Evolutionary conservation across 2,797 vertebrate genomes (phyloP).

Genomic region (Lepus oiostolus): DNA sequence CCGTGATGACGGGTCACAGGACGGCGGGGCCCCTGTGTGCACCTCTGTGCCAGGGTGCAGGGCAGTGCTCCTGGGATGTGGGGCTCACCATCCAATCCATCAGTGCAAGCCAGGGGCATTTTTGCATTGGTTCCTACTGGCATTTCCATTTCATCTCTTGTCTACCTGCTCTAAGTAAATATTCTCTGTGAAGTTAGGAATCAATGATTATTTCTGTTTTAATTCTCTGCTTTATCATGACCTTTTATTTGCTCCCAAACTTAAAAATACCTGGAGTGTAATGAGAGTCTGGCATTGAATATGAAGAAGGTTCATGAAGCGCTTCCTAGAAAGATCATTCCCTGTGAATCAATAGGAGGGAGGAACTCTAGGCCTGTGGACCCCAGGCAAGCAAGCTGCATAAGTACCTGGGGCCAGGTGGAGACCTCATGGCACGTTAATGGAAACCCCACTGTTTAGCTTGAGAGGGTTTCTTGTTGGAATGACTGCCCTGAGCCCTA

Average conservation of each 20-base stretch:
- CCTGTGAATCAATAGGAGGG: not conserved
- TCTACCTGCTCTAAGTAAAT: not conserved
- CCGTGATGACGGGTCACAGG: not conserved
- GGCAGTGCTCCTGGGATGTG: not conserved
- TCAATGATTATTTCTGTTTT: not conserved
- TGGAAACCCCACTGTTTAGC: not conserved
- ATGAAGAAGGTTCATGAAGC: not conserved
- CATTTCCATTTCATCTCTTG: not conserved
- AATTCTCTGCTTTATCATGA: not conserved
- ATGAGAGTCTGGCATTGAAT: not conserved
- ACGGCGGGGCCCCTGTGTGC: rapidly evolving
- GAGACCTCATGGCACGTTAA: not conserved
- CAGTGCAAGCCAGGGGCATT: not conserved
- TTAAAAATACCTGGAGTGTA: not conserved
- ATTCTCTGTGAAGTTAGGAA: not conserved
- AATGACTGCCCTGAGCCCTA: not conserved
- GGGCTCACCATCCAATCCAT: not conserved
- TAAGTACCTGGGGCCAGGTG: not conserved
- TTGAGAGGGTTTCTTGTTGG: not conserved
- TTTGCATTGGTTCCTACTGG: not conserved
- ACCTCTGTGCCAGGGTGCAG: not conserved
- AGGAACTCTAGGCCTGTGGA: not conserved
- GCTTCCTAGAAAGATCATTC: not conserved
- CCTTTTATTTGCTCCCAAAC: not conserved
- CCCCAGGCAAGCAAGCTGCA: not conserved